Conservation (phyloP, 1,140 invertebrate genomes). For the Ridgeia piscesae region DNA sequence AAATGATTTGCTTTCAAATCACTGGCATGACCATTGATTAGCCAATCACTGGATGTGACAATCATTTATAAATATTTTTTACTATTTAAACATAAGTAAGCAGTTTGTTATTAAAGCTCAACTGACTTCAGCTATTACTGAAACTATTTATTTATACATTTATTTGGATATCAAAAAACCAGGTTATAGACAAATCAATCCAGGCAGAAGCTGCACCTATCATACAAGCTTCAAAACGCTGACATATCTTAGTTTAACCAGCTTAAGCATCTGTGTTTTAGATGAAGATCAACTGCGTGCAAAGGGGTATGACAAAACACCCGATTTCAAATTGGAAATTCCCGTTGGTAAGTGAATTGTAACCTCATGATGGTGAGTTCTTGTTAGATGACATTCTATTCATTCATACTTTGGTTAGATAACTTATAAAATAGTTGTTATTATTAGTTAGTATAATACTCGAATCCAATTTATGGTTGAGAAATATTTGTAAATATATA, state of each 20-base stretch:
- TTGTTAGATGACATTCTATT: neutral
- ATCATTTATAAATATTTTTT: too few relatives aligned
- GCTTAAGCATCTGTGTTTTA: slow-evolving; percentile 43
- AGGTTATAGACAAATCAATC: too few relatives aligned
- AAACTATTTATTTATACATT: too few relatives aligned
- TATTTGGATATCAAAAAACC: too few relatives aligned
- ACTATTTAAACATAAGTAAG: too few relatives aligned
- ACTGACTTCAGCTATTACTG: too few relatives aligned
- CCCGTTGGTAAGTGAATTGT: slow-evolving; percentile 67
- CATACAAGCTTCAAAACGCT: neutral
- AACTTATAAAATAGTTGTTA: neutral
- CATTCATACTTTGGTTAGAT: neutral
- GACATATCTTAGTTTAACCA: neutral
- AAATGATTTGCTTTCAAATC: too few relatives aligned
- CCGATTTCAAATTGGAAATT: slow-evolving; percentile 87
- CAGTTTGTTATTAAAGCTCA: too few relatives aligned
- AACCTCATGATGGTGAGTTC: neutral
- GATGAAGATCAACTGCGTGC: slow-evolving; percentile 79
- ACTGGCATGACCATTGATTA: too few relatives aligned
- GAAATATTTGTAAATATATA: neutral
- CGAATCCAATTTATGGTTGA: neutral
- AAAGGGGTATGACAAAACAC: slow-evolving; percentile 91
- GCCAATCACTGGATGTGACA: too few relatives aligned
- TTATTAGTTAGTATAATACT: neutral
- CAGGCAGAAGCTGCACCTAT: neutral